Base-by-base conservation (phyloP, 2,797 vertebrate species). In the Babyrousa celebensis region DNA sequence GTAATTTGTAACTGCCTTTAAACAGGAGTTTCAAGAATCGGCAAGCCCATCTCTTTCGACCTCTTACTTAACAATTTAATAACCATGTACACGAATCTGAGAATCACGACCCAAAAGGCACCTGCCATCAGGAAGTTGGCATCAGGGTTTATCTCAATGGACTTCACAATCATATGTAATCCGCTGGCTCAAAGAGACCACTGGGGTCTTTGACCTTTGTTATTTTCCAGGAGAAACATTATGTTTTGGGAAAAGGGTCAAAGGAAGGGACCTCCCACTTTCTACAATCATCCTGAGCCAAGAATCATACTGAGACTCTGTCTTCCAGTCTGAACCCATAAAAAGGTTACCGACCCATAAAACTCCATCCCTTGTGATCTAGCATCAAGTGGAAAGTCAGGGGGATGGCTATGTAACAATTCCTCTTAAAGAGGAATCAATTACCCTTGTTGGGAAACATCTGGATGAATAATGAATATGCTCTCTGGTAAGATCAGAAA, bases 71-170 rank as follows among this genome's bases (percentile, higher is more conserved):
- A 63, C 12, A 16, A 52, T 40, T 8, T 65, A 7, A 43, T 40
- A n/a, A 54, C 12, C 18, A 0, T 0, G 12, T 10, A 32, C 3
- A 54, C 60, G 4, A 18, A 5, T 52, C 2, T 9, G 14, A 77
- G 86, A 40, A 15, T 20, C 27, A 43, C 25, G 14, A 20, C 8
- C 7, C 12, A 1, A 4, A 77, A 32, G 23, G 10, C 40, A 29
- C 16, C 43, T 36, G 12, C 18, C 20, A n/a, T 7, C 12, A 70
- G 27, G 0, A 0, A 0, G 10, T 29, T 29, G 43, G 12, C 54
- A 52, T 40, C 36, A 29, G 58, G 3, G 52, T 23, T 54, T 54
- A 9, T 1, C 16, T 75, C 60, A 27, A 0, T 54, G 25, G 36
- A 52, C 48, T 32, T 71, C 4, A 25, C 10, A 62, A 70, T 85